A percentile compares a stretch with the other conserved stretches of the same genome.
Conservation (phyloP, 2,797 vertebrate genomes). For the Manis pentadactyla region DNA sequence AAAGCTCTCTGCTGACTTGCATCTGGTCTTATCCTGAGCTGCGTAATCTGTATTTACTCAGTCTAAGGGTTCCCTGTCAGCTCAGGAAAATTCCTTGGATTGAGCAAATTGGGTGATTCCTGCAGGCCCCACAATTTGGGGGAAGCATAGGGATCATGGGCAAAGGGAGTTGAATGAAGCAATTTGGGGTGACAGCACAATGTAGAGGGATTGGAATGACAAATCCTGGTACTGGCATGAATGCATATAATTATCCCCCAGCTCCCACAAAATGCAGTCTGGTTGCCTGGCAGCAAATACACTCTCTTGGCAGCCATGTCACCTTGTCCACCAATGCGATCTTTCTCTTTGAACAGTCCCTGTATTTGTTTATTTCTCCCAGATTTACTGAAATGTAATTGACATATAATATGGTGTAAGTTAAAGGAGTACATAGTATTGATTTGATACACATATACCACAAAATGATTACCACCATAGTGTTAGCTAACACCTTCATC, state of each 20-base stretch:
- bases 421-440: neutral
- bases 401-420: neutral
- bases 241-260: fast-evolving
- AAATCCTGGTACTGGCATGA: neutral
- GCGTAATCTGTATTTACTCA: neutral
- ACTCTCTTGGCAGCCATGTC: neutral
- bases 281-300: neutral
- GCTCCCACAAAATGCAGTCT: neutral
- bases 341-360: neutral
- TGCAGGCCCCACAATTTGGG: neutral
- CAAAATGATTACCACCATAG: neutral
- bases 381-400: neutral
- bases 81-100: neutral
- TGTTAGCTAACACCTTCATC: neutral
- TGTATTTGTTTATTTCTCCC: neutral
- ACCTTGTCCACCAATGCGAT: neutral
- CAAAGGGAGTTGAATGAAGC: fast-evolving
- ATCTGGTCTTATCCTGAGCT: neutral
- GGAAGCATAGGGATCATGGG: neutral
- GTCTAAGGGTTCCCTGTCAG: neutral
- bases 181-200: neutral
- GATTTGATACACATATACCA: neutral
- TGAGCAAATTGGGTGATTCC: neutral
- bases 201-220: neutral
- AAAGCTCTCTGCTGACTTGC: neutral